These are phyloP conservation scores for Octopus sinensis DNA, from an alignment of 1,140 invertebrate genomes.

Conservation along the genomic window DNA sequence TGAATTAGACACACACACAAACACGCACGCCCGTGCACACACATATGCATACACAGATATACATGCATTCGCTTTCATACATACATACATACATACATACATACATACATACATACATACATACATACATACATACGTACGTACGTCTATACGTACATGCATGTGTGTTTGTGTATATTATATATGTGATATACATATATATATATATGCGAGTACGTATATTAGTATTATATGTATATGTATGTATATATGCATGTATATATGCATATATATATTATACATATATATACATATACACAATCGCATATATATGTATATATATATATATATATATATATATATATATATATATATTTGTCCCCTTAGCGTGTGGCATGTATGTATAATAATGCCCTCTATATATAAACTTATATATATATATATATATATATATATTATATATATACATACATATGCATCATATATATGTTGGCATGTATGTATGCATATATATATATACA, in stretches of 20 bases:
- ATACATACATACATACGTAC: conserved; percentile 28
- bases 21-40: neutral
- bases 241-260: neutral
- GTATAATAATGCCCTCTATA: neutral
- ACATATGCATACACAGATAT: neutral
- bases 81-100: conserved; percentile 31
- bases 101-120: conserved; percentile 29
- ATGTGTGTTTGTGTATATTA: no score
- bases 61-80: conserved; percentile 10
- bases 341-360: neutral
- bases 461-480: neutral
- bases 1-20: neutral
- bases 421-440: no score
- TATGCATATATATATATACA: conserved; percentile 11
- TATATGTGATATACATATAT: no score
- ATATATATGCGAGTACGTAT: neutral
- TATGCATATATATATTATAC: conserved; percentile 1
- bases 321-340: neutral
- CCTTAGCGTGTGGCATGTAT: neutral
- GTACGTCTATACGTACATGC: neutral
- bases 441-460: neutral
- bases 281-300: neutral
- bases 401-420: no score
- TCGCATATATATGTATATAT: neutral
- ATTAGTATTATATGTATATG: neutral